Evolutionary conservation across 1,140 invertebrate species (phyloP).

Genomic region (Heliconius hermathena): DNA sequence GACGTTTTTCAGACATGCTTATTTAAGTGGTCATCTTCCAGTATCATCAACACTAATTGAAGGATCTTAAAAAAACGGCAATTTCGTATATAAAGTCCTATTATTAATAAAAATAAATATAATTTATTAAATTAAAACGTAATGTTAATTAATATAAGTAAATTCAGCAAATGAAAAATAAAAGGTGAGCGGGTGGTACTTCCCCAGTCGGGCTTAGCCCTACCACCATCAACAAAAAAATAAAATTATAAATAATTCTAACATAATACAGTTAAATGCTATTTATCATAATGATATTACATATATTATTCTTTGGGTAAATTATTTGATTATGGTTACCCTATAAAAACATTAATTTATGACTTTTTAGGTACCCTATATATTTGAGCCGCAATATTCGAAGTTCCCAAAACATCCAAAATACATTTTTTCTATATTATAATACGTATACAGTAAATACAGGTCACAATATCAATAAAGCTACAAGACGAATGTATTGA

Average conservation of each 20-base stretch:
- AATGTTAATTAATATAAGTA: background rate
- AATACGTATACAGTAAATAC: background rate
- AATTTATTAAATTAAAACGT: background rate
- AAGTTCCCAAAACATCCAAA: background rate
- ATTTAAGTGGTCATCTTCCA: background rate
- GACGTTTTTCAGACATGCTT: too few species aligned
- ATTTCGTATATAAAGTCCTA: background rate
- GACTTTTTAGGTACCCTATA: too few species aligned
- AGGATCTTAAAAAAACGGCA: background rate
- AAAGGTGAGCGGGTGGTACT: background rate
- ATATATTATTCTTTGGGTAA: too few species aligned
- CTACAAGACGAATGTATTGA: background rate
- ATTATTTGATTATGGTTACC: too few species aligned
- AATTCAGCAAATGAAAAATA: slow-evolving; percentile 3
- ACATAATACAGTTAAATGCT: background rate
- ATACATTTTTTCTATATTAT: background rate
- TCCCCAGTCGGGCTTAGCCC: background rate
- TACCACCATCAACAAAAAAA: background rate
- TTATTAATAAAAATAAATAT: background rate
- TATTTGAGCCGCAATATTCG: background rate
- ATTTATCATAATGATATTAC: too few species aligned
- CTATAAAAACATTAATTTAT: too few species aligned
- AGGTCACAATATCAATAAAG: background rate
- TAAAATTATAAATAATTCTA: background rate
- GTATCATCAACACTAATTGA: background rate